Percentiles rank a stretch among this genome's conserved stretches.
Evolutionary conservation across 1,140 invertebrate genomes (phyloP).

Genomic region (Dendroctonus ponderosae): DNA sequence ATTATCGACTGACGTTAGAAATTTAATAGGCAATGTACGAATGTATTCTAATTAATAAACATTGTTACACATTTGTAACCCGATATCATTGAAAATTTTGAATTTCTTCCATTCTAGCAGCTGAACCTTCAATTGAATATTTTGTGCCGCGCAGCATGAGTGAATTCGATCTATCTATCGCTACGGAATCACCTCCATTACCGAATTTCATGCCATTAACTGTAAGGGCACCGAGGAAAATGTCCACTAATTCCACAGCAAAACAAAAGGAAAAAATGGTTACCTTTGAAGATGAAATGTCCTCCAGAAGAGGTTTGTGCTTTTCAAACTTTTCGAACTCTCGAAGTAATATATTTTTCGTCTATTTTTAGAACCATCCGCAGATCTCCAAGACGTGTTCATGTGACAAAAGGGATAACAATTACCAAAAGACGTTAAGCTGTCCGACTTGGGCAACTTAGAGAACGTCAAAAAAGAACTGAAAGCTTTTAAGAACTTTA

Average conservation of each 20-base stretch:
- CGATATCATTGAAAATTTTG: slow-evolving; percentile 5
- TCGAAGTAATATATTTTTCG: not conserved
- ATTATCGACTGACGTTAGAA: too few relatives aligned
- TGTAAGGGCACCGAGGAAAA: slow-evolving; percentile 45
- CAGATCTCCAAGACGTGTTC: slow-evolving; percentile 59
- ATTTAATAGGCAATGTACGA: too few relatives aligned
- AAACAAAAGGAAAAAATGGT: slow-evolving; percentile 69
- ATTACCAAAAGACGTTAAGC: slow-evolving; percentile 36
- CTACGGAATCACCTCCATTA: slow-evolving; percentile 48
- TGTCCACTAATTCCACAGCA: slow-evolving; percentile 10
- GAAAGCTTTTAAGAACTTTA: slow-evolving; percentile 48
- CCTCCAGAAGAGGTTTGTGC: slow-evolving; percentile 40
- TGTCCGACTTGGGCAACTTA: slow-evolving; percentile 33
- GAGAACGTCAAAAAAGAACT: slow-evolving; percentile 44
- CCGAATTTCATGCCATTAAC: slow-evolving; percentile 44
- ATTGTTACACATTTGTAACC: too few relatives aligned
- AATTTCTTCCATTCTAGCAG: slow-evolving; percentile 37
- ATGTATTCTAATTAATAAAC: too few relatives aligned
- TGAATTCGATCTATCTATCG: slow-evolving; percentile 71
- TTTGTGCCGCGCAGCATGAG: slow-evolving; percentile 79
- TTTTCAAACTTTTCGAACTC: not conserved
- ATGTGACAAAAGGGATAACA: slow-evolving; percentile 60
- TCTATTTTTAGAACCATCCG: not conserved
- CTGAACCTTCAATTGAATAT: slow-evolving; percentile 70
- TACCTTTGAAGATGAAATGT: slow-evolving; percentile 74